phyloP scores from a whole-genome alignment of 2,888 invertebrate genomes.

The Aelia acuminata region DNA sequence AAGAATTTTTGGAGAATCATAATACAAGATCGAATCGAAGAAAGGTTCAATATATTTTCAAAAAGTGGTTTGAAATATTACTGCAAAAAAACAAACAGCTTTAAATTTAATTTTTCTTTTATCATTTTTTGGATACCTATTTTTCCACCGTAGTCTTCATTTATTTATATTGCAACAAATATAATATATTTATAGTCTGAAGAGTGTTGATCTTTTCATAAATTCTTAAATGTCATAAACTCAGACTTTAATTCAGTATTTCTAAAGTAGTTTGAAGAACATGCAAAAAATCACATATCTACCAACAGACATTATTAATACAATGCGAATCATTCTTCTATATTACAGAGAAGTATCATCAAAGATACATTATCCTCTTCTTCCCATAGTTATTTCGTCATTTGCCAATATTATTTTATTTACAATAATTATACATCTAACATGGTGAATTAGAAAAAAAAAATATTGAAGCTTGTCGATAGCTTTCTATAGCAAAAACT shows the following conservation, averaged over 20 bases:
- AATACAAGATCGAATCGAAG: no score
- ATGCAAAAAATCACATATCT: slow-evolving; percentile 21
- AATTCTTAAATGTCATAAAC: not conserved
- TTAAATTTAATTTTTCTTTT: no score
- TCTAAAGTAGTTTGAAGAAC: not conserved
- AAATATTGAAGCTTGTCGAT: not conserved
- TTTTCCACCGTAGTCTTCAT: no score
- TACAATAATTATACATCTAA: slow-evolving; percentile 28
- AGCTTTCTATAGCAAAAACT: not conserved
- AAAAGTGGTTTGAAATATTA: no score
- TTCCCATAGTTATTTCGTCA: slow-evolving; percentile 33
- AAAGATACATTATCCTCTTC: slow-evolving; percentile 5
- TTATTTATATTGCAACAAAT: slow-evolving; percentile 28
- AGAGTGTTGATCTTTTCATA: slow-evolving; percentile 20
- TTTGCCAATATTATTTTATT: not conserved
- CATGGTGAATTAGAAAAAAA: not conserved
- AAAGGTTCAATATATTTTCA: no score
- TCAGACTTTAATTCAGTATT: slow-evolving; percentile 37
- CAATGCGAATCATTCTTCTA: not conserved
- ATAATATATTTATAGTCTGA: slow-evolving; percentile 24
- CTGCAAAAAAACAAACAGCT: no score
- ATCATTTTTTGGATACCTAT: no score
- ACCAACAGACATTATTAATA: not conserved
- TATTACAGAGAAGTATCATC: not conserved
- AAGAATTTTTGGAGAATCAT: no score